These are phyloP conservation scores for Sander vitreus DNA, from an alignment of 2,113 vertebrate genomes.

Conservation along the genomic window DNA sequence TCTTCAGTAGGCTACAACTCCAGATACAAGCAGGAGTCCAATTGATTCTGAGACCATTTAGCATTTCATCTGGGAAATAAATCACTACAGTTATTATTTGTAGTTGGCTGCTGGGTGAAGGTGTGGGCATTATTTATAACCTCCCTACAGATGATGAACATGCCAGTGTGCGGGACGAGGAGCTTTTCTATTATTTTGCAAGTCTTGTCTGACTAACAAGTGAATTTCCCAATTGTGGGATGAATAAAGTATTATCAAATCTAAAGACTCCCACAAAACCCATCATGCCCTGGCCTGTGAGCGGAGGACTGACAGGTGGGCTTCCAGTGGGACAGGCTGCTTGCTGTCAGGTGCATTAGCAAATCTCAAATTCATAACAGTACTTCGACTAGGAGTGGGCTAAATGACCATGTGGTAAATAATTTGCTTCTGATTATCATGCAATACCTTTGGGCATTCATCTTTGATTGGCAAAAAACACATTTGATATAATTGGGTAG, in stretches of 20 bases:
- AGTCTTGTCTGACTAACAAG: conserved; percentile 11
- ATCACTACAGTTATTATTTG: conserved; percentile 53
- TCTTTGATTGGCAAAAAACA: not conserved
- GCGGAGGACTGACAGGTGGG: conserved; percentile 34
- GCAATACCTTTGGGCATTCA: not conserved
- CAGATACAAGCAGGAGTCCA: conserved; percentile 20
- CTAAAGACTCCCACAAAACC: conserved; percentile 25
- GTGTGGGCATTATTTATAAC: conserved; percentile 57
- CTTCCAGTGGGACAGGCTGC: conserved; percentile 42
- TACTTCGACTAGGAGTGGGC: not conserved
- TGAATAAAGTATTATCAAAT: too few relatives aligned
- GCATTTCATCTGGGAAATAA: conserved; percentile 58
- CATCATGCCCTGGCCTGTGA: conserved; percentile 15
- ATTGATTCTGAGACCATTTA: conserved; percentile 46
- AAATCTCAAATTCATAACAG: conserved; percentile 45
- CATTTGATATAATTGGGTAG: not conserved
- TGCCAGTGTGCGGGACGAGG: conserved; percentile 25
- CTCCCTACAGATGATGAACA: conserved; percentile 45
- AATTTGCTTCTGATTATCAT: not conserved
- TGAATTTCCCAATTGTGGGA: too few relatives aligned
- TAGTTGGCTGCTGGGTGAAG: conserved; percentile 42
- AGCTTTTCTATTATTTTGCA: conserved; percentile 53
- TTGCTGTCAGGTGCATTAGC: conserved; percentile 44
- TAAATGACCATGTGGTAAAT: not conserved
- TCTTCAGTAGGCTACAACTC: conserved; percentile 4